These are phyloP conservation scores for Drosophila equinoxialis DNA, from an alignment of 1,140 invertebrate species.

Conservation along the genomic window DNA sequence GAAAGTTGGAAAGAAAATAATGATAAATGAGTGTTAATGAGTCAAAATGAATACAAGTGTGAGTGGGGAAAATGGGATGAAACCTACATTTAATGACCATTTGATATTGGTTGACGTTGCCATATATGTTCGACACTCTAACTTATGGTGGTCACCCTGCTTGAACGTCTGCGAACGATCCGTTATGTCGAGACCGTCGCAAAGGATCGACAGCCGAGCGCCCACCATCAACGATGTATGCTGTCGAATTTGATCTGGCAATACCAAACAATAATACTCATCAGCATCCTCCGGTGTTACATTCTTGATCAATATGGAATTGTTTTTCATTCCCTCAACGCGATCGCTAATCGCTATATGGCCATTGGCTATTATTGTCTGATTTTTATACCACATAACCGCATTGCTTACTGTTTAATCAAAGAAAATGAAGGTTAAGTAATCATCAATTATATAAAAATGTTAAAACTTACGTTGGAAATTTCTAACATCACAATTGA, in stretches of 20 bases:
- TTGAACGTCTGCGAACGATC: constrained; percentile 73
- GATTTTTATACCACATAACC: constrained; percentile 72
- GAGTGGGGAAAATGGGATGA: neutral
- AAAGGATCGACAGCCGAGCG: constrained; percentile 63
- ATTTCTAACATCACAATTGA: constrained; percentile 72
- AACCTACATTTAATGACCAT: constrained; percentile 79
- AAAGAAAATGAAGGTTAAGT: neutral
- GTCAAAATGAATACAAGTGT: neutral
- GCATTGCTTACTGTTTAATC: constrained; percentile 60
- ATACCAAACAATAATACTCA: constrained; percentile 70
- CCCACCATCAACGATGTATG: constrained; percentile 56
- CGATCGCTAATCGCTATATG: constrained; percentile 47
- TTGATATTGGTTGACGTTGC: constrained; percentile 55
- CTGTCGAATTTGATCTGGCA: constrained; percentile 63
- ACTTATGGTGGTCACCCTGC: constrained; percentile 72
- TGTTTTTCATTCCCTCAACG: constrained; percentile 62
- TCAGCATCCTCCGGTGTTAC: constrained; percentile 61
- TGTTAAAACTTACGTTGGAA: constrained; percentile 50
- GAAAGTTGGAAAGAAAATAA: too few species aligned
- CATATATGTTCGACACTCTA: constrained; percentile 66
- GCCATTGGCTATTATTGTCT: constrained; percentile 53
- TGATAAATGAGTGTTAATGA: neutral
- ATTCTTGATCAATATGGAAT: constrained; percentile 58
- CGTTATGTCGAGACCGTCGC: constrained; percentile 75
- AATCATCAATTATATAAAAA: neutral